Base-by-base conservation (phyloP, 2,888 invertebrate genomes). In the Atherix ibis region DNA sequence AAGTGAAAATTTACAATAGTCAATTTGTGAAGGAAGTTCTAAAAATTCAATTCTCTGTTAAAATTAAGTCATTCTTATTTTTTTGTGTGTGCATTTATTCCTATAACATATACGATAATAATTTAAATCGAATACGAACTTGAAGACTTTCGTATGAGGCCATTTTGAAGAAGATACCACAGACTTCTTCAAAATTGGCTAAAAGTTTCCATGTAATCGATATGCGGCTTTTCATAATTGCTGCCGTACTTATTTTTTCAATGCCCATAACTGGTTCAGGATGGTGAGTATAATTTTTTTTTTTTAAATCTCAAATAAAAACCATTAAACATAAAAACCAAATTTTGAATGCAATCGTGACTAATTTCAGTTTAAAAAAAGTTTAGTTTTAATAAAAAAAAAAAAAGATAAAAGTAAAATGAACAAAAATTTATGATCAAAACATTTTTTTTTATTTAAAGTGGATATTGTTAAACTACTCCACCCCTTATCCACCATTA, bases 261-360 rank as follows among this genome's bases (percentile, higher is more conserved):
- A 81, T 79, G 71, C 83, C 83, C 67, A 78, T 82, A 68, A 79
- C 81, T 63, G 80, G 79, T 63, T 76, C 81, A 60, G 81, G 82
- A 73, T 83, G 84, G 85, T 85, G 68, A 79, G 83, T 80, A 56
- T n/a, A 13, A 8, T 28, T 4, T 15, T 6, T 10, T 10, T 17
- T 4, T 16, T 30, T 30, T 13, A 14, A 10, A 8, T 28, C 12
- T n/a, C n/a, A n/a, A n/a, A n/a, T n/a, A n/a, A n/a, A n/a, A n/a
- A n/a, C 24, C 24, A 24, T 24, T 24, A n/a, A 24, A 10, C 24
- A 10, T 10, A 24, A n/a, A 24, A 24, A 9, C 22, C 6, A 22
- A 22, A 22, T 8, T 22, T 22, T n/a, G n/a, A n/a, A n/a, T n/a
- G n/a, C n/a, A n/a, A n/a, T n/a, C n/a, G n/a, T n/a, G n/a, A n/a